Evolutionary conservation across 2,888 invertebrate genomes (phyloP).

Genomic region (Aplocera efformata): DNA sequence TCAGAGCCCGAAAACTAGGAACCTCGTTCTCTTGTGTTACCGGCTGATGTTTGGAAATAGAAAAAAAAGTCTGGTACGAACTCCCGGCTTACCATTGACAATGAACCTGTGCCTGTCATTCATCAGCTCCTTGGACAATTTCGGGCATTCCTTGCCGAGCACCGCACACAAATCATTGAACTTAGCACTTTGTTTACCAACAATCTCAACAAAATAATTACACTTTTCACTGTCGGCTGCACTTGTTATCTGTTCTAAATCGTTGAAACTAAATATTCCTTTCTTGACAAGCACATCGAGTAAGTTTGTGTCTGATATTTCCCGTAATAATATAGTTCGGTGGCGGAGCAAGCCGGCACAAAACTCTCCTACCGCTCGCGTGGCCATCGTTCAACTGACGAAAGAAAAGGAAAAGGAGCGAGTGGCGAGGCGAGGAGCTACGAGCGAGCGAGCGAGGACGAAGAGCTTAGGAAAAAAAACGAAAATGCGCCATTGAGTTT

Average conservation of each 20-base stretch:
- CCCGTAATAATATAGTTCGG: slow-evolving; percentile 81
- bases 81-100: slow-evolving; percentile 59
- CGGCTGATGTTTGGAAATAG: no score
- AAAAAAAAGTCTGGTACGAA: no score
- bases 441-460: no score
- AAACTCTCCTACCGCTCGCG: slow-evolving; percentile 69
- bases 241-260: slow-evolving; percentile 78
- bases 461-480: no score
- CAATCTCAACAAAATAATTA: slow-evolving; percentile 81
- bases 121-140: slow-evolving; percentile 82
- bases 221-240: slow-evolving; percentile 77
- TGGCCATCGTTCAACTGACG: slow-evolving; percentile 64
- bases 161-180: slow-evolving; percentile 82
- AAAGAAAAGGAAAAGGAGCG: no score
- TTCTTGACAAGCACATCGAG: slow-evolving; percentile 83
- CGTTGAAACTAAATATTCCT: slow-evolving; percentile 81
- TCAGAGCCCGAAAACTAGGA: no score
- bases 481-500: no score
- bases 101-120: slow-evolving; percentile 79
- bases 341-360: slow-evolving; percentile 82
- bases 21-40: no score
- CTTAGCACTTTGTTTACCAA: slow-evolving; percentile 82
- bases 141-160: slow-evolving; percentile 82
- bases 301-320: slow-evolving; percentile 82
- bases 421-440: slow-evolving; percentile 14